A percentile compares a stretch with the other conserved stretches of the same genome.
Conservation (phyloP, 2,888 invertebrate species). For the Chymomyza procnemis region DNA sequence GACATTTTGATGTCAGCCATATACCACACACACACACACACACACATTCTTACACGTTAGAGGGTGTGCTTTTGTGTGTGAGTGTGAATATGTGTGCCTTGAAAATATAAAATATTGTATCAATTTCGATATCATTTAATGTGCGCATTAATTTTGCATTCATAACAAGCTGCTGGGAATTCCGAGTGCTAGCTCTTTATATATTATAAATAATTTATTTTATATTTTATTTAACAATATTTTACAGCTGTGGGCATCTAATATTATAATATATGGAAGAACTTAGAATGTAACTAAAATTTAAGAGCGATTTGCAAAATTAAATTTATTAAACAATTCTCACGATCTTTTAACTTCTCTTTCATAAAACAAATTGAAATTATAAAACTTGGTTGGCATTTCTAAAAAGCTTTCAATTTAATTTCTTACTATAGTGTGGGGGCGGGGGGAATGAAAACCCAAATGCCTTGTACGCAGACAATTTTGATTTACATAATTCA, state of each 20-base stretch:
- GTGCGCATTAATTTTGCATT: conserved; percentile 32
- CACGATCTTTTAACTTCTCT: too few species aligned
- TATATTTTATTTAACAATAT: not conserved
- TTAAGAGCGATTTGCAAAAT: too few species aligned
- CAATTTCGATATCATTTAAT: conserved; percentile 59
- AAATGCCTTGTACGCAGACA: conserved; percentile 41
- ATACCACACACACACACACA: not conserved
- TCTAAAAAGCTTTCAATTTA: too few species aligned
- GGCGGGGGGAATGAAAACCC: conserved; percentile 1
- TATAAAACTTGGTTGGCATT: too few species aligned
- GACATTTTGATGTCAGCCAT: not conserved
- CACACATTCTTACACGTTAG: not conserved
- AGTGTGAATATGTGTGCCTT: not conserved
- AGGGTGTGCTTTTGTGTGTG: not conserved
- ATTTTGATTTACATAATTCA: conserved; percentile 65
- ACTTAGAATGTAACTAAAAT: too few species aligned
- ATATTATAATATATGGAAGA: too few species aligned
- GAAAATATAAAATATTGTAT: not conserved
- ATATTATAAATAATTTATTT: conserved; percentile 1
- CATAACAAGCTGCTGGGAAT: conserved; percentile 39
- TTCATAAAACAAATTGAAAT: too few species aligned
- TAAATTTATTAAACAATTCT: too few species aligned
- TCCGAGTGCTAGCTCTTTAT: conserved; percentile 55
- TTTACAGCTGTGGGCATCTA: too few species aligned
- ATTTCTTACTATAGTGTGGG: too few species aligned